Conservation (phyloP, 2,797 vertebrate species). For the Girardinus metallicus region DNA sequence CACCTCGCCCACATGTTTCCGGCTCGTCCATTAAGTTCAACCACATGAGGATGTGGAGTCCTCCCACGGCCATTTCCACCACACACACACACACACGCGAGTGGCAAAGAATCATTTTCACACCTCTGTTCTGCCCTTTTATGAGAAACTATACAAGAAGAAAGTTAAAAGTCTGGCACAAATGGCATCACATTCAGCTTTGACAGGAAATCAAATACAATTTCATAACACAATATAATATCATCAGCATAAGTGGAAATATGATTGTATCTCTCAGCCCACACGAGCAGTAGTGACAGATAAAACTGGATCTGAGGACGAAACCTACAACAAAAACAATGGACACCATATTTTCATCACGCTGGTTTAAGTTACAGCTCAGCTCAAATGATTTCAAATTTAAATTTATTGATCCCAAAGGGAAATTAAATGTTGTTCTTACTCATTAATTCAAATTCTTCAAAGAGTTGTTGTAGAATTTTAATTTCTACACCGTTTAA, state of each 20-base stretch:
- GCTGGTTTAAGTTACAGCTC: background rate
- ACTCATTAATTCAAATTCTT: no score
- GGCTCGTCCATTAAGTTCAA: constrained; percentile 70
- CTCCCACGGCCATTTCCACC: constrained; percentile 77
- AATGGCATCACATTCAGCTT: constrained; percentile 14
- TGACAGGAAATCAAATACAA: constrained; percentile 44
- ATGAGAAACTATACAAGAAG: constrained; percentile 39
- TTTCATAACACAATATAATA: constrained; percentile 53
- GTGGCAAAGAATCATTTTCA: constrained; percentile 43
- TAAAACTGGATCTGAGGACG: background rate
- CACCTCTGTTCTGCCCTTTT: constrained; percentile 56
- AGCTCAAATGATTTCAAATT: background rate
- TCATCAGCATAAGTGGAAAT: constrained; percentile 44
- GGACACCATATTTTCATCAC: background rate
- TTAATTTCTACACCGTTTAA: background rate
- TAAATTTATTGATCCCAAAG: no score
- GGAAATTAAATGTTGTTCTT: no score
- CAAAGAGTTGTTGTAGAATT: background rate
- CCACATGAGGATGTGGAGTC: constrained; percentile 60
- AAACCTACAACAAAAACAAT: background rate
- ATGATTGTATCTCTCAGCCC: constrained; percentile 31
- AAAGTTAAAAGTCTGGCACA: constrained; percentile 34
- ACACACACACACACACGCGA: background rate
- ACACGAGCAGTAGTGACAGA: background rate
- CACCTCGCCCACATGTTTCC: constrained; percentile 61